Conservation (phyloP, 2,113 vertebrate genomes). For the Apistogramma diplotaenia region DNA sequence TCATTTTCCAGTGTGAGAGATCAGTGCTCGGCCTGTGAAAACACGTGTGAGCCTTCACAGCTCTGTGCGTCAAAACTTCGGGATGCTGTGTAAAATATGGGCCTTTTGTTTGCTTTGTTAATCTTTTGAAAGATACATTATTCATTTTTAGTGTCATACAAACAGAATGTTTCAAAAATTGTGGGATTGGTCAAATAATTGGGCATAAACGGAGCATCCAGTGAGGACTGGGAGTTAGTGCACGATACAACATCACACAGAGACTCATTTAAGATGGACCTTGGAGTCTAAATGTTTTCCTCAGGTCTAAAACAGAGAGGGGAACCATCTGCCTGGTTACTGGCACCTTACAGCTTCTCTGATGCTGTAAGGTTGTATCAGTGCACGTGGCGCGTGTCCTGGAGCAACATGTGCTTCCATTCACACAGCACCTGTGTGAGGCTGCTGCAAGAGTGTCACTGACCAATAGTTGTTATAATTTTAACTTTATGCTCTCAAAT, state of each 20-base stretch:
- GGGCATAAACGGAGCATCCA: rapidly evolving
- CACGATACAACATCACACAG: too few relatives aligned
- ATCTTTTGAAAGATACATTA: not conserved
- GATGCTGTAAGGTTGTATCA: not conserved
- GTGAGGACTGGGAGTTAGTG: too few relatives aligned
- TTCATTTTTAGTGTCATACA: not conserved
- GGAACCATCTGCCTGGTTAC: not conserved
- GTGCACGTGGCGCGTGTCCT: not conserved
- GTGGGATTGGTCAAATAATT: not conserved
- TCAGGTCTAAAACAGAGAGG: not conserved
- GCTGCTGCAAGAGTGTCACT: not conserved
- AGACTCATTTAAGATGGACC: not conserved
- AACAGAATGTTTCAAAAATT: not conserved
- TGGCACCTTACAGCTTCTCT: not conserved
- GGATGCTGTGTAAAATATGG: not conserved
- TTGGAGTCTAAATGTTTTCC: not conserved
- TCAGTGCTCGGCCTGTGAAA: not conserved
- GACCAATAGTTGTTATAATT: not conserved
- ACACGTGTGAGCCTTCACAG: not conserved
- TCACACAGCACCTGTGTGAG: not conserved
- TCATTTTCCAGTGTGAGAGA: not conserved
- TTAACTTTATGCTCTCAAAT: not conserved
- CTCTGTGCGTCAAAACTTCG: not conserved
- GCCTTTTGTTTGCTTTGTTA: too few relatives aligned
- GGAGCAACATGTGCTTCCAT: not conserved